Conservation (phyloP, 2,888 invertebrate species). For the Abrostola tripartita region DNA sequence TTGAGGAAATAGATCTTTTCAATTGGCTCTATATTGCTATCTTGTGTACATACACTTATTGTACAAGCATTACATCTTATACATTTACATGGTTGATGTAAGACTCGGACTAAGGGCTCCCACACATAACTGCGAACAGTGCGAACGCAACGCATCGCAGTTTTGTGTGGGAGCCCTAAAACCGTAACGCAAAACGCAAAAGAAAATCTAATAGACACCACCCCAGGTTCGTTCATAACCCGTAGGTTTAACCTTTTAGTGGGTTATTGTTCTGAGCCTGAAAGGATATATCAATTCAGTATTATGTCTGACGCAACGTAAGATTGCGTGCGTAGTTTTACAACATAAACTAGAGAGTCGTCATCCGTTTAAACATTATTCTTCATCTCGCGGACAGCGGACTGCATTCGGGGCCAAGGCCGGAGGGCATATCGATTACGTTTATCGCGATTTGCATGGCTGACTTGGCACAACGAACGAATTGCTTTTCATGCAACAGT, state of each 20-base stretch:
- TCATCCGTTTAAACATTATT: conserved; percentile 71
- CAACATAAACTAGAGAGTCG: conserved; percentile 64
- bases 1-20: too few species aligned
- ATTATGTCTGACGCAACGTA: conserved; percentile 45
- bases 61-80: too few species aligned
- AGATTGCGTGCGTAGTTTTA: conserved; percentile 68
- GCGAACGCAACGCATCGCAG: too few species aligned
- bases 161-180: too few species aligned
- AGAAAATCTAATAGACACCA: background rate
- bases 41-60: too few species aligned
- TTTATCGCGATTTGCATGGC: conserved; percentile 73
- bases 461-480: conserved; percentile 57
- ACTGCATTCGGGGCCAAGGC: conserved; percentile 83
- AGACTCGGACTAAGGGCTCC: too few species aligned
- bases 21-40: too few species aligned
- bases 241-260: conserved; percentile 14
- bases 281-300: conserved; percentile 58
- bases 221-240: conserved; percentile 22
- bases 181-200: background rate
- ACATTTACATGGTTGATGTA: too few species aligned
- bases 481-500: conserved; percentile 47
- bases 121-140: too few species aligned
- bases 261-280: conserved; percentile 49
- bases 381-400: conserved; percentile 75
- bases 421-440: conserved; percentile 78